These are phyloP conservation scores for Pristionchus mayeri DNA, from an alignment of 2,888 invertebrate genomes.

Conservation along the genomic window DNA sequence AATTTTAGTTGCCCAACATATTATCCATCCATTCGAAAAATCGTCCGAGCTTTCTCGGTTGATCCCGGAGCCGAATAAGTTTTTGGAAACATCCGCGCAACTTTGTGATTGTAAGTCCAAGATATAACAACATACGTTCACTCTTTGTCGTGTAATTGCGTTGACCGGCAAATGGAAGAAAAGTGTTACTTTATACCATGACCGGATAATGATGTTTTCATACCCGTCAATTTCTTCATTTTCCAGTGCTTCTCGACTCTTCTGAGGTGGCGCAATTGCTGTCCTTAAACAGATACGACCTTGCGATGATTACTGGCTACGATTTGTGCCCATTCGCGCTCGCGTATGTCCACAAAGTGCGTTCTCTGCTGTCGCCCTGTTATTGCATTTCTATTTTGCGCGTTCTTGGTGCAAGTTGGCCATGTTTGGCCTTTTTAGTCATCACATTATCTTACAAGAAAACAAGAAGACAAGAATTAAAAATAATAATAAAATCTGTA, in stretches of 20 bases:
- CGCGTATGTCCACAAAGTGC: background rate
- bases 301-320: background rate
- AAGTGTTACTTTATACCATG: background rate
- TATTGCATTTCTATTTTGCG: background rate
- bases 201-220: background rate
- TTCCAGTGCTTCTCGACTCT: background rate
- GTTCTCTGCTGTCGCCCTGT: background rate
- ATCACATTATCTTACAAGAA: no score
- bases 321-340: background rate
- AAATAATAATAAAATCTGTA: no score
- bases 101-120: background rate
- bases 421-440: no score
- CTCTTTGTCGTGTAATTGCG: background rate
- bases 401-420: no score
- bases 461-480: no score
- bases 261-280: background rate
- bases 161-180: background rate
- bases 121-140: background rate
- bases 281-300: background rate
- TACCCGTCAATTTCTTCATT: background rate
- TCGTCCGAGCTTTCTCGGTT: background rate
- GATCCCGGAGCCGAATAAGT: background rate
- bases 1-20: background rate
- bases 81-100: background rate
- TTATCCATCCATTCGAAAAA: slow-evolving; percentile 34